Base-by-base conservation (phyloP, 2,888 invertebrate species). In the Tortricodes alternella region DNA sequence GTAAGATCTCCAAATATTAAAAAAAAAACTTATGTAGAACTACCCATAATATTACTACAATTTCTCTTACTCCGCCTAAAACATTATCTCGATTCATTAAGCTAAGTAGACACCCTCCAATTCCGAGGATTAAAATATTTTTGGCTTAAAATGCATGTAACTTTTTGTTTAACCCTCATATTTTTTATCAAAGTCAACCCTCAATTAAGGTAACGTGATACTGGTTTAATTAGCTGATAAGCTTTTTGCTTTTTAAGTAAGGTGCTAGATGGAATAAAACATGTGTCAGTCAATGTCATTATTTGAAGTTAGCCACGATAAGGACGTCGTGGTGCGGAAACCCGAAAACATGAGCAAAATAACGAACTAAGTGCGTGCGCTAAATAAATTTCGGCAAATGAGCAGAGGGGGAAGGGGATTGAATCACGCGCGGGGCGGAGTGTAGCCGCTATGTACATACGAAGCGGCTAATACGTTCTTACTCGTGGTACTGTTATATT, bases 171-270 rank as follows among this genome's bases (percentile, higher is more conserved):
- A 24, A 29, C 27, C 11, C 8, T 38, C 49, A 16, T 34, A 38
- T 49, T 59, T 57, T 51, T 51, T 27, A 41, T n/a, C 9, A 64
- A 67, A 70, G 62, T 60, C 56, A 62, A 61, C 67, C 66, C 67
- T 70, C 67, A 75, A 74, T 77, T 77, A 75, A 64, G 62, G 53
- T 69, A 73, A 75, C 68, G 69, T n/a, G 69, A n/a, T n/a, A n/a
- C 9, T 21, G 15, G 9, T 24, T n/a, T 23, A 23, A 41, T 24
- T 41, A 24, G 2, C 7, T 7, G 6, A 3, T 23, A n/a, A 29
- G 9, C 9, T 9, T 9, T 9, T 2, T 24, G 24, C 9, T 3
- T 24, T 9, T 24, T 3, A 9, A 9, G 3, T 24, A 1, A 9
- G 1, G 23, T 23, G 5, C 1, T 7, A 7, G 9, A 24, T 24